phyloP scores from a whole-genome alignment of 2,797 vertebrate genomes.

The Bovichtus diacanthus region DNA sequence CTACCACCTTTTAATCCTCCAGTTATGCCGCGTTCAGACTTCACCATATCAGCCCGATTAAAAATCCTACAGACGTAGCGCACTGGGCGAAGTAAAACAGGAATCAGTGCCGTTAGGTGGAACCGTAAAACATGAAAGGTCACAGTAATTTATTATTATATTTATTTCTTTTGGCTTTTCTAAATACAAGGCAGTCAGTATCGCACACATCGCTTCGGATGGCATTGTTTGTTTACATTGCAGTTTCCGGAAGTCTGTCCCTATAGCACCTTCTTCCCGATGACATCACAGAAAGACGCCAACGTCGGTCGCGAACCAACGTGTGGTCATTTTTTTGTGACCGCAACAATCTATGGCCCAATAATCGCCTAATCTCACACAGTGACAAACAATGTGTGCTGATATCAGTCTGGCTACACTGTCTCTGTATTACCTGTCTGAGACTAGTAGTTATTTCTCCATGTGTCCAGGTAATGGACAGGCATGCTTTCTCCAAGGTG shows the following conservation, averaged over 20 bases:
- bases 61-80: neutral
- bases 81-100: too few relatives aligned
- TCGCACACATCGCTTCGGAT: neutral
- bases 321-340: neutral
- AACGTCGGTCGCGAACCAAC: neutral
- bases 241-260: neutral
- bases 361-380: neutral
- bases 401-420: neutral
- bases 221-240: neutral
- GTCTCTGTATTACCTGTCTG: neutral
- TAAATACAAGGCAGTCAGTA: neutral
- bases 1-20: neutral
- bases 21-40: neutral
- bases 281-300: neutral
- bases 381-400: neutral
- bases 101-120: neutral
- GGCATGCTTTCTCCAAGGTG: slow-evolving; percentile 44
- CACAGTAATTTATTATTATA: too few relatives aligned
- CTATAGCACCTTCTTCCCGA: neutral
- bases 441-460: neutral
- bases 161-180: neutral
- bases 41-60: neutral
- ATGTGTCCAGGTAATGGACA: slow-evolving; percentile 38
- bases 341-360: neutral
- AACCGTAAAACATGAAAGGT: neutral